Evolutionary conservation across 1,140 invertebrate genomes (phyloP).

Genomic region (Glomeris maerens): DNA sequence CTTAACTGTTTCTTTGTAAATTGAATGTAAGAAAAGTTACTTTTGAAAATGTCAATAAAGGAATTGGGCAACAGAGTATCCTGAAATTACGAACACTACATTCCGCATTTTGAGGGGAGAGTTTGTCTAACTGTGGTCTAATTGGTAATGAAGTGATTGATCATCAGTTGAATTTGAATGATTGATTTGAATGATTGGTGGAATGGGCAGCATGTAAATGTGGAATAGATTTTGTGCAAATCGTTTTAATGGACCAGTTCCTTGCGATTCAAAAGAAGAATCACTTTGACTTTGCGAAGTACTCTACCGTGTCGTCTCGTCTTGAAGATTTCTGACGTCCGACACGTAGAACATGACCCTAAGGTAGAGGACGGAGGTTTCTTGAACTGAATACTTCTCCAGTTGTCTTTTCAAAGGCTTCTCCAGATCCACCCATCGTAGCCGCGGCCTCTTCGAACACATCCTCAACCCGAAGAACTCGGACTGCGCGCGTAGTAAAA

Average conservation of each 20-base stretch:
- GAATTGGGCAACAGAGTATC: too few relatives aligned
- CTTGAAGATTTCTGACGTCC: constrained; percentile 64
- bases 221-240: neutral
- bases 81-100: too few relatives aligned
- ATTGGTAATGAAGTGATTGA: neutral
- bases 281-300: too few relatives aligned
- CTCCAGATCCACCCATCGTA: constrained; percentile 80
- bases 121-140: too few relatives aligned
- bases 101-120: too few relatives aligned
- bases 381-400: constrained; percentile 62
- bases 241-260: too few relatives aligned
- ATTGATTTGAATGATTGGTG: neutral
- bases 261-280: too few relatives aligned
- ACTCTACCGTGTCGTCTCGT: constrained; percentile 81
- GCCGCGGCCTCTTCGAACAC: constrained; percentile 34
- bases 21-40: too few relatives aligned
- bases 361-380: constrained; percentile 61
- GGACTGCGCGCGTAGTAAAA: constrained; percentile 30
- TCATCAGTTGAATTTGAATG: neutral
- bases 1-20: too few relatives aligned
- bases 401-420: constrained; percentile 82
- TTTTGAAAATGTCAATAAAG: too few relatives aligned
- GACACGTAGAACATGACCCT: constrained; percentile 89
- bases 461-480: constrained; percentile 77
- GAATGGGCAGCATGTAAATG: neutral